Base-by-base conservation (phyloP, 2,797 vertebrate genomes). In the Tenualosa thibaudeaui region DNA sequence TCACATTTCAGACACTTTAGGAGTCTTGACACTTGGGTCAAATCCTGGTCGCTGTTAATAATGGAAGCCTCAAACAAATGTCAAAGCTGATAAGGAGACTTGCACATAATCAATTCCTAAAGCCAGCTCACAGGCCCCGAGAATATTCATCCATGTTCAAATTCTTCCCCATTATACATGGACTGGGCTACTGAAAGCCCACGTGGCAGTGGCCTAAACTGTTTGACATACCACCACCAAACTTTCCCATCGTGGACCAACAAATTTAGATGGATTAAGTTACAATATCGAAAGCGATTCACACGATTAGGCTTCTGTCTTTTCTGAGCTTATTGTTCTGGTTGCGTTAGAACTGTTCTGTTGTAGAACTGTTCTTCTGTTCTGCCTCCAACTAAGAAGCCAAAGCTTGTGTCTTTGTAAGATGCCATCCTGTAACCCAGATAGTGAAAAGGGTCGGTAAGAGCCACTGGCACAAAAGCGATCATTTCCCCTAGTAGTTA, bases 21-120 rank as follows among this genome's bases (percentile, higher is more conserved):
- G 86, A 88, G 24, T 82, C 87, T 88, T 83, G 85, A 90, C 85
- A 53, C 88, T 84, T 12, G 71, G 49, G 84, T 88, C 83, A 51
- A 82, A 86, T 86, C 60, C 83, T 19, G 83, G 83, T 87, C 83
- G 82, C 85, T 31, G 19, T 26, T 89, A 88, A 92, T 91, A 90
- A 89, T 86, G 82, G 88, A 83, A 81, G 53, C 7, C 82, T 40
- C 84, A 49, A 50, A 56, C 58, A 86, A 89, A 89, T 86, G 86
- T 82, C 88, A 86, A 71, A 5, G 54, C 40, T 68, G 40, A 83
- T 78, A 68, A 83, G 58, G 22, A 53, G 46, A 19, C 81, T 46
- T 56, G 22, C 78, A 37, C 24, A 49, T n/a, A 15, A 60, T 81
- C 37, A 40, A 81, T 85, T 31, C 19, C 22, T 81, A 56, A 78